Conservation (phyloP, 1,140 invertebrate species). For the Lysiphlebus fabarum region DNA sequence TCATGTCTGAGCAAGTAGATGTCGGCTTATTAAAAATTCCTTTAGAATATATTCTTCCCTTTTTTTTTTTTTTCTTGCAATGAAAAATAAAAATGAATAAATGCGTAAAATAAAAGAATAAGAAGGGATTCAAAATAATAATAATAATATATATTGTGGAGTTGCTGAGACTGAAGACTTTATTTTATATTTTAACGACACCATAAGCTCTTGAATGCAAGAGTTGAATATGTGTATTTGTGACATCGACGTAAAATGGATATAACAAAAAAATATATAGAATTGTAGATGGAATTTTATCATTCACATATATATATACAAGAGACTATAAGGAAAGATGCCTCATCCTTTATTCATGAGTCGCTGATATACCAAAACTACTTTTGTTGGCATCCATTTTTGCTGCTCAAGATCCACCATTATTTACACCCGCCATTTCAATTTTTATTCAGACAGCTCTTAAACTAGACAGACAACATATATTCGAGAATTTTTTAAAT, state of each 20-base stretch:
- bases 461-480: conserved; percentile 14
- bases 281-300: conserved; percentile 18
- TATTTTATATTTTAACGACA: conserved; percentile 44
- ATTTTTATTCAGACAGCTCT: conserved; percentile 1
- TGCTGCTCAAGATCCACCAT: conserved; percentile 9
- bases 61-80: no score
- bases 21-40: no score
- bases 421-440: conserved; percentile 11
- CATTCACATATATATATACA: conserved; percentile 31
- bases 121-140: conserved; percentile 13
- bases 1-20: no score
- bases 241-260: not conserved
- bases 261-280: conserved; percentile 24
- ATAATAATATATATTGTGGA: no score
- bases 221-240: conserved; percentile 18
- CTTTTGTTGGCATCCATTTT: conserved; percentile 18
- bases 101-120: not conserved
- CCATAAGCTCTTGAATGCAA: conserved; percentile 34
- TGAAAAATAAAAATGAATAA: no score
- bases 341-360: conserved; percentile 47
- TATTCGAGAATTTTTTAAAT: not conserved
- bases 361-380: conserved; percentile 26
- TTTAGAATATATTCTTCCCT: no score
- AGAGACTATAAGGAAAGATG: conserved; percentile 25
- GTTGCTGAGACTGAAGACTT: conserved; percentile 26